A percentile compares a stretch with the other conserved stretches of the same genome.
Evolutionary conservation across 1,140 invertebrate species (phyloP).

Genomic region (Brachionus rubens): DNA sequence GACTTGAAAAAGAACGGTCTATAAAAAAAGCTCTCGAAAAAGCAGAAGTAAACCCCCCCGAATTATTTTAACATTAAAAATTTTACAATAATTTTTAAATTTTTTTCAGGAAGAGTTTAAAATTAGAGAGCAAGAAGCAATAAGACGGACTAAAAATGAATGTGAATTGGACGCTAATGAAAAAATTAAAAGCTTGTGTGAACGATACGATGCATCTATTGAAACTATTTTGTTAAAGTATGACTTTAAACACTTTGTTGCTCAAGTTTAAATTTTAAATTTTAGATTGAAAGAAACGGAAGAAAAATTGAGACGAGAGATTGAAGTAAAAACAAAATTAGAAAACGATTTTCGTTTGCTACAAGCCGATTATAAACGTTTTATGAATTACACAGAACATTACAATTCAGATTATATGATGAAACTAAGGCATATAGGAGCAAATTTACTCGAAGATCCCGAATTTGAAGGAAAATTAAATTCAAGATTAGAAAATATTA

Average conservation of each 20-base stretch:
- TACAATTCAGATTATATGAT: conserved; percentile 58
- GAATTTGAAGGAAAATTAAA: conserved; percentile 17
- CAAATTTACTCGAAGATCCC: conserved; percentile 49
- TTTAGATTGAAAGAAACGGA: conserved; percentile 51
- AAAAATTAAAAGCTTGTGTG: conserved; percentile 51
- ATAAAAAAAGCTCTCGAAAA: background rate
- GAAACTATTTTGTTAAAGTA: conserved; percentile 15
- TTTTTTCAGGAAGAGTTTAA: conserved; percentile 52
- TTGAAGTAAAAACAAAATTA: conserved; percentile 50
- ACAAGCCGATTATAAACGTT: conserved; percentile 55
- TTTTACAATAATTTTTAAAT: too few relatives aligned
- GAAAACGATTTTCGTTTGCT: conserved; percentile 54
- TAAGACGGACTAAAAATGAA: conserved; percentile 51
- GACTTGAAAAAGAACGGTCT: background rate
- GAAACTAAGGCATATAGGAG: conserved; percentile 51
- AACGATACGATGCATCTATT: conserved; percentile 47
- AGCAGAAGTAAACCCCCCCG: background rate
- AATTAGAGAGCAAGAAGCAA: conserved; percentile 51
- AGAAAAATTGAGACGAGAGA: conserved; percentile 52
- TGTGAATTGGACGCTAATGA: conserved; percentile 52
- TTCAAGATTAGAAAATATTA: background rate
- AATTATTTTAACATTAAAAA: background rate
- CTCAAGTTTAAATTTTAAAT: background rate
- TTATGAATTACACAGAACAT: conserved; percentile 56
- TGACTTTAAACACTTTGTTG: background rate